Evolutionary conservation across 2,113 vertebrate species (phyloP), one percentile per base, ranked within the genome.

Genomic region (Chiloscyllium plagiosum): DNA sequence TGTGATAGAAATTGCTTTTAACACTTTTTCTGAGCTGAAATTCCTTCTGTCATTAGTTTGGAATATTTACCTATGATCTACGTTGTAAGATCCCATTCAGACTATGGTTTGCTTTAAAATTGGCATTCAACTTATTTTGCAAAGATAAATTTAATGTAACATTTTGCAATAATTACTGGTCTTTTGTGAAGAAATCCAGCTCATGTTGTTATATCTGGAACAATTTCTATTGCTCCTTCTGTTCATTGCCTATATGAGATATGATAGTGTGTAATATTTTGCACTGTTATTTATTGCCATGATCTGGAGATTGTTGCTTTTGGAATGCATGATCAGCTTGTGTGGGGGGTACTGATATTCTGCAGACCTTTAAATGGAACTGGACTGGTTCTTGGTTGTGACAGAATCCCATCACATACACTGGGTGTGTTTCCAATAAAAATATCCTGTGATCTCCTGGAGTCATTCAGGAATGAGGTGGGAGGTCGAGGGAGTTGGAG

Each of bases 1-100:
- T 95, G 52, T 52, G 94, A 95, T 72, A 19, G 70, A 72, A 72
- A 95, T 95, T 72, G 24, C 26, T 76, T 95, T 70, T 52, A 95
- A 29, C 69, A 33, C 37, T 42, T 15, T 61, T 94, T 68, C 37
- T 37, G 70, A 94, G 37, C 17, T 3, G 20, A 42, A 69, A 69
- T 69, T 66, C n/a, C 22, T 19, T 76, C 29, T 15, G 33, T n/a
- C 22, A 13, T 26, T 72, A 95, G 42, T 50, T 95, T 52, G 5
- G 42, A 50, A 76, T 52, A 26, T 70, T 95, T 52, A 72, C 42
- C 94, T 47, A 29, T 1, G 50, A 95, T 13, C 68, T 95, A 29
- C 29, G 29, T 13, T 52, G 5, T 52, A 76, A 26, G 4, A n/a
- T 95, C 26, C 13, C 69, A 76, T 52, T 72, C 72, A 12, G 42